Evolutionary conservation across 2,797 vertebrate genomes (phyloP), one percentile per base, ranked within the genome.

Genomic region (Microchirus variegatus): DNA sequence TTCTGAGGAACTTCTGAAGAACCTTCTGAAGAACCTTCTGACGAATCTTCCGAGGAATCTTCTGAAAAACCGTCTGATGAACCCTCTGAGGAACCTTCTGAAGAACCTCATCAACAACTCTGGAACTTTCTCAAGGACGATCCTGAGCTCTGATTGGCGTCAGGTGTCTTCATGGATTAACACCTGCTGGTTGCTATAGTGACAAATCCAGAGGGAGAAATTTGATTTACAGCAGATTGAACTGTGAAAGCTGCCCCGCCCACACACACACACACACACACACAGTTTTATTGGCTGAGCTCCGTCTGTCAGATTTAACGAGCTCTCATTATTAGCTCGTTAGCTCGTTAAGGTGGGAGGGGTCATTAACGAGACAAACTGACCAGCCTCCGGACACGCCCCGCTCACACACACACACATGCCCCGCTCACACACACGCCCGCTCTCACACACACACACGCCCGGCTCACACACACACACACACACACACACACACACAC

Each of bases 361-460:
- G 48, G 80, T 80, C 78, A 65, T 86, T 86, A 86, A 83, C 31
- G 78, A 77, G 76, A 71, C 68, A 83, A 80, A 85, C 83, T 84
- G 83, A 80, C 87, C 81, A 67, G 78, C 84, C 84, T 69, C 82
- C 61, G 43, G 82, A 78, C 76, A 80, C 75, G 59, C 74, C 36
- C 50, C 16, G 44, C 73, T 53, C 63, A 44, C 67, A 36, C 56
- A 41, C 59, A 19, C 57, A 61, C 63, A 36, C 66, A 41, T 47
- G 18, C 59, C 18, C 44, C 54, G 13, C 41, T n/a, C 45, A 13
- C 44, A 14, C 18, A 44, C 57, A 49, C 16, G 44, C 46, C 2
- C 19, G 40, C 73, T 53, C 63, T 41, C 67, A 40, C 55, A 40
- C 59, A 26, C 57, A 60, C 63, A 41, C n/a, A n/a, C n/a, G n/a